Evolutionary conservation across 2,888 invertebrate species (phyloP), one percentile per base, ranked within the genome.

Genomic region (Tinea trinotella): DNA sequence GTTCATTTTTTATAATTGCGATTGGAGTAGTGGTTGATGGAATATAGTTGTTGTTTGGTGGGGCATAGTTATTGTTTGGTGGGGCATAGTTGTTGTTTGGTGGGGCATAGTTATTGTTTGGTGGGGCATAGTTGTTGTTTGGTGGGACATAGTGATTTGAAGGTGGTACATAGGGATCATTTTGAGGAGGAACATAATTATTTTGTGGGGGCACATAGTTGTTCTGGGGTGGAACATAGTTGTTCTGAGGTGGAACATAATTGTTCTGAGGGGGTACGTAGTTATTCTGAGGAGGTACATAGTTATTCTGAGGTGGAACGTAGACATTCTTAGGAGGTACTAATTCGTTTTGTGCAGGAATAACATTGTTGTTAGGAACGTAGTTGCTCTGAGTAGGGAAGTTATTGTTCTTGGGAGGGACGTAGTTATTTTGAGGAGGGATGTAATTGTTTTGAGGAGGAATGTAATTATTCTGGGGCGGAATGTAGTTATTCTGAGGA

Each of bases 1-100:
- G 80, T 55, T 80, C 82, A 59, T 87, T 84, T 64, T 82, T 85
- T 64, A 88, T 75, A 36, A 88, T 74, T 1, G 84, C 57, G 5
- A 73, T 65, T 0, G 72, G 70, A 0, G 79, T 70, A 0, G 83
- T 79, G 1, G 71, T 71, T 17, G 62, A 46, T 0, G 61, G 58
- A 24, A 34, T 60, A 62, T 64, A 58, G 10, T 53, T 57, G 18
- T 60, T 58, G 19, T 57, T 57, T 1, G 59, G 59, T 3, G 60
- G 60, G 52, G 57, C 58, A 58, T 57, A 57, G 55, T 61, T 59
- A 52, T 64, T 56, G 34, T 62, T 53, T 0, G 66, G 66, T 0
- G 62, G 59, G 20, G 35, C 61, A 15, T 64, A 62, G 50, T 54
- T 59, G 12, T 55, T 54, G 49, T 60, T 58, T 2, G 66, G 64